Conservation (phyloP, 2,797 vertebrate genomes). For the Oreochromis mossambicus region DNA sequence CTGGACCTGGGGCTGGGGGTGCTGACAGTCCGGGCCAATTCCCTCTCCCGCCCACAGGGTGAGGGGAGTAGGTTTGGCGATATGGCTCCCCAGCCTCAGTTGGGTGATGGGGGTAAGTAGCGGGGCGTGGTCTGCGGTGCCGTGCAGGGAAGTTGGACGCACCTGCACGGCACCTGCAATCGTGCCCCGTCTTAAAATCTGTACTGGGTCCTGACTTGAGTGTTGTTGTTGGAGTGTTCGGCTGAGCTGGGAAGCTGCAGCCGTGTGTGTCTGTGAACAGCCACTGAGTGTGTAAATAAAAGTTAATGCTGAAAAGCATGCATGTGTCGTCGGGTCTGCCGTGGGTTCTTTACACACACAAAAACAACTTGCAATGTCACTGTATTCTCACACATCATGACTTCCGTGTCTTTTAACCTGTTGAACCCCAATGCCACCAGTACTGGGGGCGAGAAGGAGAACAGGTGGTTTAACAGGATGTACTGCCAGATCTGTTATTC, state of each 20-base stretch:
- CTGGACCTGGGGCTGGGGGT: background rate
- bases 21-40: background rate
- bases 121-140: background rate
- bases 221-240: background rate
- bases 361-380: too few species aligned
- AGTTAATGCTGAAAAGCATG: background rate
- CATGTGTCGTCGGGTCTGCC: background rate
- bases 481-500: too few species aligned
- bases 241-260: background rate
- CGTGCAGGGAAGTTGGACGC: fast-evolving
- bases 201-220: background rate
- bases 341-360: background rate
- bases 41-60: too few species aligned
- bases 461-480: too few species aligned
- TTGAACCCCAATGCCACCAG: too few species aligned
- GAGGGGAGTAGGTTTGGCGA: too few species aligned
- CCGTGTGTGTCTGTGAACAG: background rate
- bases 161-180: background rate
- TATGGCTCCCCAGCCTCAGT: too few species aligned
- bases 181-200: background rate
- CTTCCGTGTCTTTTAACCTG: too few species aligned
- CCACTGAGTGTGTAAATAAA: background rate
- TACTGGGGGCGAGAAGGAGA: too few species aligned
- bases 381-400: too few species aligned
- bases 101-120: too few species aligned